Evolutionary conservation across 2,888 invertebrate species (phyloP), one percentile per base, ranked within the genome.

Genomic region (Cephalotes varians): DNA sequence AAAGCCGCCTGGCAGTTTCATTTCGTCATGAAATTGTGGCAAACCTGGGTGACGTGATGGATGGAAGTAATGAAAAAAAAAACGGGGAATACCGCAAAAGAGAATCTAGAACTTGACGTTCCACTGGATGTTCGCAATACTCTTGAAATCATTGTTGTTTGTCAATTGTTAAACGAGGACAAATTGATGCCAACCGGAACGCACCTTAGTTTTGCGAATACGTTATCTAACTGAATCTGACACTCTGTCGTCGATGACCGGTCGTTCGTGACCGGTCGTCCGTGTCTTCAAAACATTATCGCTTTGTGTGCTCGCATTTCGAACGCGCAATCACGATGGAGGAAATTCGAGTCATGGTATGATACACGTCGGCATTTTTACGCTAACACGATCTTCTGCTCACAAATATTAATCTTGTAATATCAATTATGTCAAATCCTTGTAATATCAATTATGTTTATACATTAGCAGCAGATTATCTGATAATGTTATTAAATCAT

Each of bases 301-400:
- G 18, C 18, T 54, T 54, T 54, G 7, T 54, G 7, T 25, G 0
- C 3, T 54, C 1, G 18, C 18, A 25, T 25, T n/a, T 71, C 5
- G 3, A 18, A 28, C 51, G 10, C 21, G 10, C 0, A 71, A 37
- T 25, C 18, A 37, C 28, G 25, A 77, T 77, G 69, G 51, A 77
- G 12, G 77, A 77, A 40, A 67, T 77, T 25, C 69, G 77, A 21
- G 31, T 4, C 2, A 69, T 77, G 77, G 77, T 77, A 77, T 12
- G 18, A 31, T 77, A 77, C 25, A 74, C 21, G 1, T 7, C n/a
- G n/a, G 0, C n/a, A 40, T 15, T 76, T 40, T 67, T 21, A 51
- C n/a, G 7, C 2, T n/a, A 31, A 0, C 51, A 1, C 6, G 1
- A 28, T 51, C 12, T 31, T 25, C 21, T 31, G 28, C 15, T 25